Percentiles rank a stretch among this genome's conserved stretches.
phyloP scores from a whole-genome alignment of 2,113 vertebrate genomes.

The Gracilinanus agilis region DNA sequence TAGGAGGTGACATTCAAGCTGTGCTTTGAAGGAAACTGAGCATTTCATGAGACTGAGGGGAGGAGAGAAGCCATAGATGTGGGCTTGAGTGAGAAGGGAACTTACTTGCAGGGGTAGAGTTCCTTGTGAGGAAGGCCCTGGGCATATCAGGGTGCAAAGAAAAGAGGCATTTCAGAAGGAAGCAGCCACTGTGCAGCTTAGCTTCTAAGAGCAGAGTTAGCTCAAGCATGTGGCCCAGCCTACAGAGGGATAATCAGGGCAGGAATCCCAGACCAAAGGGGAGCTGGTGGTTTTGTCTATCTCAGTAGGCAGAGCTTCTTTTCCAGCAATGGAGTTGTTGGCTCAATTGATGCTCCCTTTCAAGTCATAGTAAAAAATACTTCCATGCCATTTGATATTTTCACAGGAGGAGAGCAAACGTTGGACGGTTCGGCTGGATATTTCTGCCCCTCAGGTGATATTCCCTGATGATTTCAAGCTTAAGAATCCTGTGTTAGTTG shows the following conservation, averaged over 20 bases:
- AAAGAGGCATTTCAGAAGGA: background rate
- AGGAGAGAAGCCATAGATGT: background rate
- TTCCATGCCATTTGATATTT: slow-evolving; percentile 17
- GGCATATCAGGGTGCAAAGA: background rate
- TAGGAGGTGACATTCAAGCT: background rate
- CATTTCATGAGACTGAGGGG: background rate
- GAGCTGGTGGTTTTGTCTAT: background rate
- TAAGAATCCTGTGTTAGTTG: slow-evolving; percentile 93
- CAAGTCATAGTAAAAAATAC: background rate
- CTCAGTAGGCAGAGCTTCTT: background rate
- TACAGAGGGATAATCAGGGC: background rate
- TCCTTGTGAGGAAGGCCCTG: background rate
- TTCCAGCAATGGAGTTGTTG: background rate
- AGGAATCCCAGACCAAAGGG: background rate
- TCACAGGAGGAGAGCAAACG: slow-evolving; percentile 94
- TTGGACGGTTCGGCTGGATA: slow-evolving; percentile 96
- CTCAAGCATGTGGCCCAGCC: background rate
- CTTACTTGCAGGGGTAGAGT: background rate
- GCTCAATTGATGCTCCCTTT: background rate
- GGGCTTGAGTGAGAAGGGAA: background rate
- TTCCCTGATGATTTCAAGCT: slow-evolving; percentile 98
- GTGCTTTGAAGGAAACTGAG: background rate
- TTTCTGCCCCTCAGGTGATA: slow-evolving; percentile 98
- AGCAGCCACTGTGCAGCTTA: background rate
- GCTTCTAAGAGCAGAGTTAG: background rate